Evolutionary conservation across 2,113 vertebrate species (phyloP), one percentile per base, ranked within the genome.

Genomic region (Prochilodus magdalenae): DNA sequence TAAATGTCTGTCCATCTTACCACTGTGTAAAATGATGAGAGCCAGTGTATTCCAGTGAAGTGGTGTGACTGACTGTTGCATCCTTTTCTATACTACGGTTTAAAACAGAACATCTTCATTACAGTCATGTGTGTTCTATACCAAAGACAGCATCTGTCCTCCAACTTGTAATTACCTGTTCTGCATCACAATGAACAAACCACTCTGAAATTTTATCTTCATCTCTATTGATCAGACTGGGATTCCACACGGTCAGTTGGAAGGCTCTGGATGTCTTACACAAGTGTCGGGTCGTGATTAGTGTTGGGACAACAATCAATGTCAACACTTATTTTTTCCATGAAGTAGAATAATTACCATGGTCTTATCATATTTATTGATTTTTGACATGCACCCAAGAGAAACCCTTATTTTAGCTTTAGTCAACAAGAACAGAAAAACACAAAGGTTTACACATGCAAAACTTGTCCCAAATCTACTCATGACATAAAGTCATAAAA

Each of bases 101-200:
- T 89, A 88, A 88, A 89, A 84, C 77, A 15, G 82, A 87, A 89
- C 86, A 85, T 90, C 83, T 90, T 87, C 90, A 87, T 87, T 75
- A 84, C 75, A 30, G n/a, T 15, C 27, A 40, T 71, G 88, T 91
- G 89, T 92, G 88, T 94, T 93, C 90, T 94, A 94, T 94, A 96
- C 96, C 96, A 97, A 97, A 97, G 95, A 96, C 92, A 93, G 92
- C 89, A 93, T 94, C 89, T 89, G 83, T 88, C 83, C 77, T 70
- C 84, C 84, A 80, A 91, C 82, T 78, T 90, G 85, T 90, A 84
- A 86, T 79, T 84, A 85, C 30, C 78, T 76, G 81, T 85, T 83
- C 62, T 89, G 81, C 88, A 83, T 84, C 77, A 84, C 86, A 87
- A 89, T 83, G 74, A 82, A 66, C 16, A 57, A 60, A 69, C 47